These are phyloP conservation scores for Cathartes aura DNA, from an alignment of 2,113 vertebrate genomes.

Conservation along the genomic window DNA sequence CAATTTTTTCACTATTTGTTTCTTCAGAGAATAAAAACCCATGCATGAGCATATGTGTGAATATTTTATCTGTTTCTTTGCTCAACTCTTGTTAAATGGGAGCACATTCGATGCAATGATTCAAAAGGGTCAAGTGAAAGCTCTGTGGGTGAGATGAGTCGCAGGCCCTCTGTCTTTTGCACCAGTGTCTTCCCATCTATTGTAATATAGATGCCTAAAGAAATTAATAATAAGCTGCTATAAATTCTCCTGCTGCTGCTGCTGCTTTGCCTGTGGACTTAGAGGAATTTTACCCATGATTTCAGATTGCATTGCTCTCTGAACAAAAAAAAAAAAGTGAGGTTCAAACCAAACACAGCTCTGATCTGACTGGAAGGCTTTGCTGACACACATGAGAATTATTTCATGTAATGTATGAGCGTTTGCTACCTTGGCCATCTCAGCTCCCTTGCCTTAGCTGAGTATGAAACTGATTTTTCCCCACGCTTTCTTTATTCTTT, in stretches of 20 bases:
- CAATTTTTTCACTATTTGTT: neutral
- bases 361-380: neutral
- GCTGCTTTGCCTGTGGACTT: neutral
- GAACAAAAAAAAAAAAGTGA: neutral
- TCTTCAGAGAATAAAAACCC: neutral
- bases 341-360: neutral
- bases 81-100: neutral
- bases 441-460: neutral
- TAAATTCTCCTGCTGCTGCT: neutral
- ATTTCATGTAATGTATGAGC: neutral
- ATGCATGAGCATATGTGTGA: neutral
- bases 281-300: neutral
- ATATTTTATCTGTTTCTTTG: neutral
- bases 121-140: neutral
- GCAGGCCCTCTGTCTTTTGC: neutral
- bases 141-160: neutral
- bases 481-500: neutral
- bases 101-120: accelerated
- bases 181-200: neutral
- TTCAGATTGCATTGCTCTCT: neutral
- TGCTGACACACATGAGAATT: neutral
- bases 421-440: neutral
- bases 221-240: neutral
- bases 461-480: neutral
- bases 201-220: neutral